These are phyloP conservation scores for Drosophila lacertosa DNA, from an alignment of 1,140 invertebrate species.

Conservation along the genomic window DNA sequence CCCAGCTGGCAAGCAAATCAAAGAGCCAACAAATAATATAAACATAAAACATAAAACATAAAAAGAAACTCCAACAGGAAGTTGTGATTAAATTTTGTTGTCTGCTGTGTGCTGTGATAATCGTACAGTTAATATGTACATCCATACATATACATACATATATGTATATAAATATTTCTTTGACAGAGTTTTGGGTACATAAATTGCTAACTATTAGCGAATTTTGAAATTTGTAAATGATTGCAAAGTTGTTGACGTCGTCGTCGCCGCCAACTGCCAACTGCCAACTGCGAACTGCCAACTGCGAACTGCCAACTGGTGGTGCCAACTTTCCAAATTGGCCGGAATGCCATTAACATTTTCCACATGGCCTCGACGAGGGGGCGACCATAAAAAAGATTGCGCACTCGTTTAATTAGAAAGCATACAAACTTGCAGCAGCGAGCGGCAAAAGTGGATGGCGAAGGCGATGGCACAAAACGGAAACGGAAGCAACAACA, in stretches of 20 bases:
- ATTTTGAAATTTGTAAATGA: slow-evolving; percentile 27
- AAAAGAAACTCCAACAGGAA: slow-evolving; percentile 56
- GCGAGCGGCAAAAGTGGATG: slow-evolving; percentile 8
- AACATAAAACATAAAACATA: slow-evolving; percentile 29
- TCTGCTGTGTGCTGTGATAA: slow-evolving; percentile 35
- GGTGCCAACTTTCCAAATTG: slow-evolving; percentile 35
- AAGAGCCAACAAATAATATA: slow-evolving; percentile 25
- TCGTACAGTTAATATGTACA: slow-evolving; percentile 4
- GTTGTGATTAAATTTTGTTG: slow-evolving; percentile 65
- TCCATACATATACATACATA: neutral
- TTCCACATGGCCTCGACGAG: slow-evolving; percentile 3
- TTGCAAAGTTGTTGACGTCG: slow-evolving; percentile 21
- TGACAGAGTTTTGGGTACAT: neutral
- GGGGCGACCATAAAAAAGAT: slow-evolving; percentile 28
- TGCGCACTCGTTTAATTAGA: slow-evolving; percentile 40
- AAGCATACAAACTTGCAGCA: slow-evolving; percentile 37
- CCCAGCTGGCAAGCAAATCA: slow-evolving; percentile 53
- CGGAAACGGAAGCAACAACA: slow-evolving; percentile 29
- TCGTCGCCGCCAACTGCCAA: slow-evolving; percentile 21
- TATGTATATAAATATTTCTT: neutral
- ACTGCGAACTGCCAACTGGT: too few species aligned
- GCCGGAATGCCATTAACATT: slow-evolving; percentile 33
- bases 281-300: too few species aligned
- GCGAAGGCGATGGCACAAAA: neutral
- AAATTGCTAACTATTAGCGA: slow-evolving; percentile 26